Evolutionary conservation across 2,888 invertebrate genomes (phyloP).

Genomic region (Nasonovia ribisnigri): DNA sequence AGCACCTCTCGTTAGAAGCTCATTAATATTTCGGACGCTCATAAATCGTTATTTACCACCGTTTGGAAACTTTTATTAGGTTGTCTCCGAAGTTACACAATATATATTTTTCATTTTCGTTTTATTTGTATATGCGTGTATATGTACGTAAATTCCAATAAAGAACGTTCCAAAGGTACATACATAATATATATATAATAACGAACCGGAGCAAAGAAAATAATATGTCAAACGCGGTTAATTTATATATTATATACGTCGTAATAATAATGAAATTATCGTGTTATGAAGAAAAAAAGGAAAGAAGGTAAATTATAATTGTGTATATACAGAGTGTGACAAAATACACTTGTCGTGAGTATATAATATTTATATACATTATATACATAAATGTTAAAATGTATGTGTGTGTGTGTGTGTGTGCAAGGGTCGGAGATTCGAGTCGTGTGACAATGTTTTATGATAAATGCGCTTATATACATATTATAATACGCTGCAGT

Average conservation of each 20-base stretch:
- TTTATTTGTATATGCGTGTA: background rate
- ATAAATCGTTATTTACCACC: conserved; percentile 54
- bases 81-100: conserved; percentile 45
- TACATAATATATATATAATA: conserved; percentile 14
- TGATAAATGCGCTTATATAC: conserved; percentile 39
- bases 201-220: background rate
- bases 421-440: conserved; percentile 40
- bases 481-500: conserved; percentile 11
- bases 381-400: background rate
- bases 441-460: conserved; percentile 55
- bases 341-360: conserved; percentile 31
- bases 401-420: background rate
- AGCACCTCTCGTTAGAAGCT: conserved; percentile 54
- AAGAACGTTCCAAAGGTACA: conserved; percentile 25
- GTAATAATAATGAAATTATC: conserved; percentile 59
- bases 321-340: conserved; percentile 46
- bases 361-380: background rate
- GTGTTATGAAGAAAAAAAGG: background rate
- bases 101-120: conserved; percentile 23
- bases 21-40: conserved; percentile 59
- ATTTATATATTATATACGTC: conserved; percentile 55
- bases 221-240: conserved; percentile 57
- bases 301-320: conserved; percentile 52
- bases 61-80: conserved; percentile 58
- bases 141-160: conserved; percentile 53